Base-by-base conservation (phyloP, 2,113 vertebrate species). In the Amazona vittata region DNA sequence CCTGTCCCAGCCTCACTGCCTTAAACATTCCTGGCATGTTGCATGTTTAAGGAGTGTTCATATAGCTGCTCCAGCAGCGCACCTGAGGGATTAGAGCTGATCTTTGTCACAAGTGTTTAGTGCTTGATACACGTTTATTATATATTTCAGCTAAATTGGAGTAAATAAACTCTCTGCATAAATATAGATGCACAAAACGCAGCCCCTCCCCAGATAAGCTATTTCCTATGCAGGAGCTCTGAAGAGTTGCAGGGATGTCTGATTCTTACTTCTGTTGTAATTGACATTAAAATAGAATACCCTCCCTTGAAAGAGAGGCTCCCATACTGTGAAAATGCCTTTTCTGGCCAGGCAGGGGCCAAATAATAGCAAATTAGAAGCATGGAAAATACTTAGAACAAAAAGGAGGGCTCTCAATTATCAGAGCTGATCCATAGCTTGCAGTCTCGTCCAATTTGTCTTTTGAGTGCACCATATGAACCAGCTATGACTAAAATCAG, bases 401-500 rank as follows among this genome's bases (percentile, higher is more conserved):
- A 76, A 55, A 84, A 81, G 74, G 95, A 95, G 15, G 39, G 67
- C n/a, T 92, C 84, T 86, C 75, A 78, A 92, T 94, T 92, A 95
- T 94, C 84, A 83, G 85, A 78, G 92, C 96, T 92, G 89, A 87
- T 95, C 79, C 59, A 49, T 94, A 85, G 94, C 92, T 94, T 96
- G 93, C 91, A 93, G 86, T 95, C 93, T 92, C 6, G 26, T 96
- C 91, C 68, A 94, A 90, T 97, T 91, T 97, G 74, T 96, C 94
- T 97, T 98, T 95, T 93, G 86, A 97, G 96, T 92, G 92, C 79
- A 87, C 86, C 53, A 24, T 94, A 89, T 74, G 96, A 96, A 96
- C 85, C 89, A 96, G 91, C 92, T 91, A 97, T 91, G 96, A 97
- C 97, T 96, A 96, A 97, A 98, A 98, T 97, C 96, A 98, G 91